Evolutionary conservation across 2,888 invertebrate species (phyloP), one percentile per base, ranked within the genome.

Genomic region (Timandra comae): DNA sequence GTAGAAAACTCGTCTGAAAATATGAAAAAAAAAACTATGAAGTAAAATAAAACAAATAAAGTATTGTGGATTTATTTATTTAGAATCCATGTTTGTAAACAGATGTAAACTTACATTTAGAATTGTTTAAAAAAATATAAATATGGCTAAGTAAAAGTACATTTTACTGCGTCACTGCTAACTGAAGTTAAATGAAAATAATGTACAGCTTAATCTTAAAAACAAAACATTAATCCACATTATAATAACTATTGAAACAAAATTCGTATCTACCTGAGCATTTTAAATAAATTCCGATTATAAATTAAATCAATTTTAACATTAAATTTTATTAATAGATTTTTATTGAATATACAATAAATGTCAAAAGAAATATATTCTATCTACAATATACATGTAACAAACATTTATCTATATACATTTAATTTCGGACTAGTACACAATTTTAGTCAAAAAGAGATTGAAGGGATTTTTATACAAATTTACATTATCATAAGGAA

Each of bases 361-460:
- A 68, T 67, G 63, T 79, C 72, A 71, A 82, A 81, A 76, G 79
- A 78, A 82, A 81, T 77, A 80, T 77, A 70, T 68, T 80, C 84
- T 84, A 85, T 85, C 84, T 84, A 85, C 77, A 85, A 84, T 85
- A 81, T 85, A 85, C 84, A 85, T 66, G 76, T 85, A 84, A 85
- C 84, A 82, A 85, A 85, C 79, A 81, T 81, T 77, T 81, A 82
- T 79, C 78, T 85, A 82, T 85, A 63, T 84, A 85, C 84, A 85
- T 71, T 78, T 77, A 79, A 63, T 72, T 77, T 78, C 74, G 80
- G 85, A 85, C 85, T 85, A 85, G 85, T 82, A 80, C 70, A 69
- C 71, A 63, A 73, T 79, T 60, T 63, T 76, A 76, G 73, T 79
- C 76, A 63, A 80, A 79, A 74, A 68, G 62, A 55, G 49, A 57